Evolutionary conservation across 2,113 vertebrate genomes (phyloP), one percentile per base, ranked within the genome.

Genomic region (Recurvirostra avosetta): DNA sequence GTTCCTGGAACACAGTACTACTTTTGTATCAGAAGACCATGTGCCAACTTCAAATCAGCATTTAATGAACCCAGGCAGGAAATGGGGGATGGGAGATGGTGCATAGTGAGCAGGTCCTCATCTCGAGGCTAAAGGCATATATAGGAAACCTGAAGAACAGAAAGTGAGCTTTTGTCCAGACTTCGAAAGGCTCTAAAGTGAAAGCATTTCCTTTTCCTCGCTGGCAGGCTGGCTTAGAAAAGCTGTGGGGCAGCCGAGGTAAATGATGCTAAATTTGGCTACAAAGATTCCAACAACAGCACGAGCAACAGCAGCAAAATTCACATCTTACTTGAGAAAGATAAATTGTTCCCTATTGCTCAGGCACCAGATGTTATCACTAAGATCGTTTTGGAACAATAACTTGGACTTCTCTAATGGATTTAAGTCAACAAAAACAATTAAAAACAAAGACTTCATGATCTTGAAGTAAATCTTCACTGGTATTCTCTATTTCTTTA

Each of bases 31-130:
- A 94, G 92, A 94, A 93, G 63, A 97, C 96, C 15, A 66, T 96
- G 93, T 98, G 97, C 97, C 97, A 97, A 97, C 97, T 98, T 96
- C 97, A 98, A 96, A 96, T 96, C 97, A 98, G 96, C 96, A 96
- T 97, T 98, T 98, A 98, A 99, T 98, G 97, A 98, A 98, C 96
- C 97, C 95, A 91, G 97, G 98, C 98, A 99, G 98, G 99, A 99
- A 99, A 98, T 95, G 98, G 98, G 97, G 98, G 98, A 97, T 96
- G 98, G 98, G 97, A 96, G 77, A 82, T 62, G 12, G 71, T 88
- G 87, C 79, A 92, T 2, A 96, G 98, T 76, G 89, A 98, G 97
- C 97, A 98, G 98, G 98, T 98, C 98, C 96, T 98, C 98, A 98
- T 98, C 98, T 98, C 61, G 92, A 98, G 97, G 97, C 92, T 97